phyloP scores from a whole-genome alignment of 2,888 invertebrate species.

The Cylindroiulus punctatus region DNA sequence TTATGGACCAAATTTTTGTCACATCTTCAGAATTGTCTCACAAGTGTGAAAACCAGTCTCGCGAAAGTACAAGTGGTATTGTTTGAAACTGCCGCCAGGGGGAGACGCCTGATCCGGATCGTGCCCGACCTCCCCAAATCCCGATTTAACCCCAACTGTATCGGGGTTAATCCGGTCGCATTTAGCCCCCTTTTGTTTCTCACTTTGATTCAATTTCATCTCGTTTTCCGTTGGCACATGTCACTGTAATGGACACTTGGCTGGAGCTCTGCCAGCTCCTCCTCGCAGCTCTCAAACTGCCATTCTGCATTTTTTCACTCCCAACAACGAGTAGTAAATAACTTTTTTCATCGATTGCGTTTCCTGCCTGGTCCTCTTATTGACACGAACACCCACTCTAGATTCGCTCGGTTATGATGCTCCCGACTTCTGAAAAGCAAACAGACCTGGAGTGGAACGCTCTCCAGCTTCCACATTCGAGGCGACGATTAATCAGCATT shows the following conservation, averaged over 20 bases:
- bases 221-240: background rate
- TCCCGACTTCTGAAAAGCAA: background rate
- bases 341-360: background rate
- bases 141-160: no score
- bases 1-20: no score
- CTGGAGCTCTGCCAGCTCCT: background rate
- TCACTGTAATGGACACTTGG: constrained; percentile 1
- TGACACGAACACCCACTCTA: background rate
- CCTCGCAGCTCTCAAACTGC: background rate
- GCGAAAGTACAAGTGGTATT: no score
- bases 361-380: background rate
- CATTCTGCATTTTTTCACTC: background rate
- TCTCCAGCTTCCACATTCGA: background rate
- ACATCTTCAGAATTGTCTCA: no score
- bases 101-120: background rate
- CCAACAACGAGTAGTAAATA: background rate
- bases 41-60: no score
- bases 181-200: background rate
- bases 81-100: no score
- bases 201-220: background rate
- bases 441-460: background rate
- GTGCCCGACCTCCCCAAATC: background rate
- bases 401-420: background rate
- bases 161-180: no score
- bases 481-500: background rate